These are phyloP conservation scores for Platysteira castanea DNA, from an alignment of 2,113 vertebrate species.

Conservation along the genomic window DNA sequence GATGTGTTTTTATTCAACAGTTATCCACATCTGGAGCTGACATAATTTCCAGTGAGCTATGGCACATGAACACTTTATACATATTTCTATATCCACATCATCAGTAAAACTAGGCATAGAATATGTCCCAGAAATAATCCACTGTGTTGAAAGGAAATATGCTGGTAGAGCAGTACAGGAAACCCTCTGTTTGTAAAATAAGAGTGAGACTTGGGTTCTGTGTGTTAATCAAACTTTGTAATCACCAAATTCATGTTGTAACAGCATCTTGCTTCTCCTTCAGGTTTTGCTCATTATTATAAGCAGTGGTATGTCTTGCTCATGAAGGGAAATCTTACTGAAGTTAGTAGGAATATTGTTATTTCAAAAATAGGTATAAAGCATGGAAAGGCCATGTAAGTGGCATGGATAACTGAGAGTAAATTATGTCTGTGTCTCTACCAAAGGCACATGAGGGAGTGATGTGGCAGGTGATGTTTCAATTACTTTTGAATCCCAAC, in stretches of 20 bases:
- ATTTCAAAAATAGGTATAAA: not conserved
- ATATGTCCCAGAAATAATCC: not conserved
- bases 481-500: not conserved
- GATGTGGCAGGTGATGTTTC: not conserved
- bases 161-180: not conserved
- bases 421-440: not conserved
- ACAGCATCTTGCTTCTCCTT: not conserved
- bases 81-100: not conserved
- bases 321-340: not conserved
- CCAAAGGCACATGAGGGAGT: not conserved
- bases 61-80: not conserved
- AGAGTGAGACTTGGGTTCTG: not conserved
- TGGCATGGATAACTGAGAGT: not conserved
- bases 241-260: not conserved
- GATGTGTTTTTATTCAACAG: slow-evolving; percentile 10
- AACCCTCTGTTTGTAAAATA: not conserved
- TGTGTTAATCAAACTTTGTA: not conserved
- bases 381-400: not conserved
- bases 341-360: not conserved
- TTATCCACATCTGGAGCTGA: not conserved
- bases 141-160: not conserved
- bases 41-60: slow-evolving; percentile 2
- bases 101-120: not conserved
- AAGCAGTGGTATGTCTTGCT: not conserved
- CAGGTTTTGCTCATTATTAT: not conserved